Evolutionary conservation across 2,888 invertebrate genomes (phyloP), one percentile per base, ranked within the genome.

Genomic region (Mythimna vitellina): DNA sequence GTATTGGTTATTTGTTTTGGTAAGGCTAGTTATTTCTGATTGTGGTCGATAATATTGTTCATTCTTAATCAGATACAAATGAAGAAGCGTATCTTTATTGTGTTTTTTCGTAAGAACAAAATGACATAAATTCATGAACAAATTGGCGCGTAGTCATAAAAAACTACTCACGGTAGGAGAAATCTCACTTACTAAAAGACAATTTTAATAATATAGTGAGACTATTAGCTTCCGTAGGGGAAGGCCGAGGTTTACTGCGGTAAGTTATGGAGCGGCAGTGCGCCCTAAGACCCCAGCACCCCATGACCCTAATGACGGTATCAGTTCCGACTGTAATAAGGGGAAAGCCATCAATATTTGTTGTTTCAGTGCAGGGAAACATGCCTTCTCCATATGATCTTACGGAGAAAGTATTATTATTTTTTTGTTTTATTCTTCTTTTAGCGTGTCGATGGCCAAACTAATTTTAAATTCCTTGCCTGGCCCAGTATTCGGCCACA

Each of bases 1-100:
- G 60, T 75, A 86, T 81, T 35, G 67, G 64, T 65, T 78, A 70
- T 77, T 83, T 78, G 62, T 81, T 85, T 76, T 76, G 46, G 61
- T 63, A 20, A 2, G 29, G 14, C 32, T 35, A 65, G 60, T 57
- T 56, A 42, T 73, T 76, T 74, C 32, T 64, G n/a, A 9, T 56
- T 32, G n/a, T 46, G 54, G 62, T 57, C 54, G 53, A 58, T 62
- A 57, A 35, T 72, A 69, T 67, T 70, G 51, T 51, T 20, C 46
- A 51, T 51, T n/a, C 22, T 57, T 57, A 66, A 25, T 66, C 29
- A 17, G 38, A 58, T 49, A 56, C 42, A 56, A 56, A 38, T 35
- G n/a, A 64, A 53, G 29, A 22, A 46, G 35, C 12, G 29, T 60
- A 70, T 70, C 32, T 58, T 22, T 8, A 42, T 35, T 8, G 32